phyloP scores from a whole-genome alignment of 1,140 invertebrate genomes.

The Rhopalosiphum padi region DNA sequence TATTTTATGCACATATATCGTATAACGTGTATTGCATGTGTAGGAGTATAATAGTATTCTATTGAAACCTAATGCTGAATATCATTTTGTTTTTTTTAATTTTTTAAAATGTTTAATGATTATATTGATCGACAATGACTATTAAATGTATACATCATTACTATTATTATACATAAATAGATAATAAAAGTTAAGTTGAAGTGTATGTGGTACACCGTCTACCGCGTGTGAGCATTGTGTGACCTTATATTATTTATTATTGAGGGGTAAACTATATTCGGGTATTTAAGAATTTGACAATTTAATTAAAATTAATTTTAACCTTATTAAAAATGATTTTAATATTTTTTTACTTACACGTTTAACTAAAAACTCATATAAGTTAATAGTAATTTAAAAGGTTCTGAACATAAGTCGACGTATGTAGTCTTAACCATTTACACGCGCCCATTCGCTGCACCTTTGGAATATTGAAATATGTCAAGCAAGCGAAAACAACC shows the following conservation, averaged over 20 bases:
- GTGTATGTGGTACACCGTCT: background rate
- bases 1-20: background rate
- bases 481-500: background rate
- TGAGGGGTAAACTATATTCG: background rate
- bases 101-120: background rate
- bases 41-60: background rate
- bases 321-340: background rate
- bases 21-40: accelerated
- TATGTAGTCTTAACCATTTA: background rate
- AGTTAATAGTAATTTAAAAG: background rate
- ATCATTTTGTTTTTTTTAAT: background rate
- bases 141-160: background rate
- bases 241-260: no score
- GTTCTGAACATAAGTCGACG: background rate
- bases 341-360: background rate
- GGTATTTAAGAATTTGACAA: background rate
- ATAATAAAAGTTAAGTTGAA: background rate
- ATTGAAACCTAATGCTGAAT: background rate
- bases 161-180: background rate
- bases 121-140: no score
- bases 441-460: background rate
- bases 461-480: background rate
- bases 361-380: background rate
- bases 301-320: background rate
- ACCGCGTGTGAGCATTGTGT: background rate